Base-by-base conservation (phyloP, 2,113 vertebrate species). In the Puma concolor region DNA sequence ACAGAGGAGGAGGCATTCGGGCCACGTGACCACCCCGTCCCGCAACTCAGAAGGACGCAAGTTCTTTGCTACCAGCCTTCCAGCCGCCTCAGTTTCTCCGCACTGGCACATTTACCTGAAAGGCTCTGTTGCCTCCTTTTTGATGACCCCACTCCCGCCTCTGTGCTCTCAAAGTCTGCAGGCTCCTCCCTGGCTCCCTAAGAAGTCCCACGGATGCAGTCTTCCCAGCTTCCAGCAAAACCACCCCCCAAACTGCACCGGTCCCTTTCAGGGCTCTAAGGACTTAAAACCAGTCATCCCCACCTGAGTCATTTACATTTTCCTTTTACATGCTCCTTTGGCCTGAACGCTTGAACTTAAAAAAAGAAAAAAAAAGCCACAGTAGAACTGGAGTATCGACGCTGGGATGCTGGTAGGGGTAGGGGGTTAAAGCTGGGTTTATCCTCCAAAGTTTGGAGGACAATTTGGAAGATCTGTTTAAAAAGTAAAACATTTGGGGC, bases 1-100 rank as follows among this genome's bases (percentile, higher is more conserved):
- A 11, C 1, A 23, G 71, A n/a, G 38, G 7, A 12, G 41, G 21
- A 52, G 33, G 19, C 17, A 23, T n/a, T 5, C 17, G 44, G n/a
- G 41, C 44, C 33, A 15, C 1, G 1, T 5, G 5, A 10, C 16
- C 2, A 7, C 7, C 44, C 29, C 17, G 7, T 52, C 25, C 21
- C n/a, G 17, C 17, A 52, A 44, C 64, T 33, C 48, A n/a, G 38
- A 57, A 21, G 2, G 0, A 23, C 31, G 21, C 27, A 0, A 25
- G n/a, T 14, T 66, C 36, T 64, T 63, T 2, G 27, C 48, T 16
- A 19, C 14, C 9, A 3, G 36, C 10, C 6, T 74, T 33, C 71
- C 36, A 60, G n/a, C 31, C 27, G 13, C 83, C 48, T 10, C 15
- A 7, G 19, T 29, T 5, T 21, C 4, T 29, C 64, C 25, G 7